Base-by-base conservation (phyloP, 2,113 vertebrate genomes). In the Corythoichthys intestinalis region DNA sequence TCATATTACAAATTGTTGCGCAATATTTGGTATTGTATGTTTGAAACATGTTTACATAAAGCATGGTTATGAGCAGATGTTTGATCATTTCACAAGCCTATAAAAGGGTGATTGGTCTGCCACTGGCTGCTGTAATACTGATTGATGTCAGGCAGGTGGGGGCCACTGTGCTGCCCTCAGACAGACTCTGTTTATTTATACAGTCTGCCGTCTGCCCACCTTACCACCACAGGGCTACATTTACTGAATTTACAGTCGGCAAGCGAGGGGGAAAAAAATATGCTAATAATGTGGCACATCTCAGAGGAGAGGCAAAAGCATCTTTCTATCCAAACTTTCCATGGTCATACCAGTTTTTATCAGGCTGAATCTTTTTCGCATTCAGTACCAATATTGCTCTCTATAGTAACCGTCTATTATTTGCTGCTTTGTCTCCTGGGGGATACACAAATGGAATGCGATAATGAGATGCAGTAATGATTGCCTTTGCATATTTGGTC, bases 81-180 rank as follows among this genome's bases (percentile, higher is more conserved):
- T 89, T 91, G 85, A 91, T 91, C 85, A 87, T 89, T 91, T 89
- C 85, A 80, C 78, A 87, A 75, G 83, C 81, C 85, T 84, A 86
- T 89, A 87, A 87, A 89, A 91, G 72, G 86, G 71, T 74, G 80
- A 87, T 87, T 90, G 85, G 80, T 80, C 87, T 88, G 87, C 87
- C 85, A 86, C 82, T 85, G 77, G 74, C 73, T 72, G 82, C 82
- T 85, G 81, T 90, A 90, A 89, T 87, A 88, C 86, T 90, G 90
- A 92, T 92, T 86, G 88, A 92, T 89, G 85, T 78, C 71, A 77
- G 83, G 86, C 90, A 91, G 87, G 89, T 91, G 86, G 88, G 87
- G 85, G 82, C 83, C 85, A 78, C 76, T 73, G 80, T 70, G 79
- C 70, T 84, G 84, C 86, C 86, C 80, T 90, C 83, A 86, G 75